Evolutionary conservation across 2,888 invertebrate species (phyloP), one percentile per base, ranked within the genome.

Genomic region (Heliconius aoede): DNA sequence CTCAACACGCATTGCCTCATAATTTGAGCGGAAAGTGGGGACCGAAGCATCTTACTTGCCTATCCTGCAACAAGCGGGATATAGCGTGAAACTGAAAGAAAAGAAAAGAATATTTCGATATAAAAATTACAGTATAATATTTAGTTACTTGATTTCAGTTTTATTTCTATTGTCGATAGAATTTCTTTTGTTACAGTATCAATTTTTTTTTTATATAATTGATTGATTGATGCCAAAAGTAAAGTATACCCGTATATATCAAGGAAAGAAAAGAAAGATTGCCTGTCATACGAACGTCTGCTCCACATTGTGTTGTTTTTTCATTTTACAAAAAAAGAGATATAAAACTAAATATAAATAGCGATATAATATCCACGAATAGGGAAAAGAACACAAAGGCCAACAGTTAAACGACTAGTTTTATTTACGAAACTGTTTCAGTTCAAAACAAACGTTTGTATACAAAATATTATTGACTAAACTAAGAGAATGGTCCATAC

Each of bases 261-360:
- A 60, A 68, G 4, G 21, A 46, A 68, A 68, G 21, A 68, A 68
- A 68, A 68, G 21, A 67, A 46, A 67, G 40, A 26, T 67, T 67
- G 36, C 26, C 36, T 67, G 9, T 51, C 26, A 2, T 51, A 51
- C 11, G 21, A 28, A 68, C 21, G 21, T 11, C 28, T 46, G 46
- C 21, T 21, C 26, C n/a, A 18, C 18, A 24, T 36, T 24, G 21
- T 21, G 7, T 46, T 68, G 21, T 68, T 46, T 67, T 18, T 46
- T 26, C 4, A 21, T 21, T 46, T 0, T n/a, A n/a, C 15, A 36
- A 11, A 5, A 26, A 67, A 46, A 46, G 18, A 15, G 9, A 5
- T 26, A 26, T 40, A 26, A 40, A 36, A 65, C 26, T 24, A 40
- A n/a, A n/a, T n/a, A 65, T 18, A 65, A 40, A 40, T 15, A 40